Percentiles rank a stretch among this genome's conserved stretches.
Conservation (phyloP, 2,113 vertebrate species). For the Vireo altiloquus region DNA sequence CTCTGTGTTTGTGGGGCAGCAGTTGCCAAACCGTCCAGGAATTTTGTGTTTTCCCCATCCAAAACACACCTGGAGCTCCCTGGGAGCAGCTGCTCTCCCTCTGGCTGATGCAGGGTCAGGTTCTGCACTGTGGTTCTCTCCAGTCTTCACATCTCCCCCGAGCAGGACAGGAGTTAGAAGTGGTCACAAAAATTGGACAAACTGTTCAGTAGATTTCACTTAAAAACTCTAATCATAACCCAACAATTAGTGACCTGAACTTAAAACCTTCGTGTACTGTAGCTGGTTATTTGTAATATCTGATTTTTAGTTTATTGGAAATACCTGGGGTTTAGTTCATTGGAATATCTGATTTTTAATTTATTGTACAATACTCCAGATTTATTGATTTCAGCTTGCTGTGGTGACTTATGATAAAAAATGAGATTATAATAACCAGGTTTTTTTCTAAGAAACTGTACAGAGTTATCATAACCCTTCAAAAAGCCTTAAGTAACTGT, state of each 20-base stretch:
- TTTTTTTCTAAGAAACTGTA: background rate
- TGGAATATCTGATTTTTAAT: background rate
- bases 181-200: background rate
- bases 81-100: background rate
- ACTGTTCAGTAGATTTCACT: background rate
- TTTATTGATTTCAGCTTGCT: background rate
- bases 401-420: background rate
- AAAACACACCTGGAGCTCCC: background rate
- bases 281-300: background rate
- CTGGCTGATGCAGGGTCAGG: background rate
- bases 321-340: background rate
- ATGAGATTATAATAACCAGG: accelerated
- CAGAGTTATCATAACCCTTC: accelerated
- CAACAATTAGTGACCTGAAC: background rate
- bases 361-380: background rate
- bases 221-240: background rate
- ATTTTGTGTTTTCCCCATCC: background rate
- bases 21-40: background rate
- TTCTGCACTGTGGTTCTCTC: background rate
- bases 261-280: background rate
- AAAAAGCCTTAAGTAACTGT: background rate
- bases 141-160: background rate
- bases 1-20: background rate
- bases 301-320: background rate
- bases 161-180: background rate